These are phyloP conservation scores for Lasiurus borealis DNA, from an alignment of 2,113 vertebrate genomes.

Conservation along the genomic window DNA sequence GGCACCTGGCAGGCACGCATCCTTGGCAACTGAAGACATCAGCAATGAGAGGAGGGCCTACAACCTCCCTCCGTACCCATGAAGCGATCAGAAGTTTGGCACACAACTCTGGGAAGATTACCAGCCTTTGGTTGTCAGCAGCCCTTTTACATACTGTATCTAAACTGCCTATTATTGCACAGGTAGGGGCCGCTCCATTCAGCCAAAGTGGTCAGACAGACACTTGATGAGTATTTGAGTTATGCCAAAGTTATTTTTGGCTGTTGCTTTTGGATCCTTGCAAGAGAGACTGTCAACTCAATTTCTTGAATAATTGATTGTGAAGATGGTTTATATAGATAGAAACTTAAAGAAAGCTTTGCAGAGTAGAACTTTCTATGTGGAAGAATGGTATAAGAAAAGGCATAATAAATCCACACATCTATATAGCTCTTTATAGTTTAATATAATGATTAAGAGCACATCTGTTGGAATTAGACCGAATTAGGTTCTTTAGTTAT, in stretches of 20 bases:
- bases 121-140: not conserved
- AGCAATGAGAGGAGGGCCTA: not conserved
- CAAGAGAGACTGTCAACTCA: not conserved
- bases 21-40: not conserved
- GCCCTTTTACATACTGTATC: not conserved
- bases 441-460: slow-evolving; percentile 34
- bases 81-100: slow-evolving; percentile 3
- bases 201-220: not conserved
- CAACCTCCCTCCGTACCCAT: not conserved
- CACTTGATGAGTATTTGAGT: not conserved
- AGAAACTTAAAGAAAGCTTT: slow-evolving; percentile 28
- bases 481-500: slow-evolving; percentile 59
- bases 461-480: not conserved
- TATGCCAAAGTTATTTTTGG: not conserved
- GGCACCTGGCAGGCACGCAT: not conserved
- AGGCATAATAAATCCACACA: slow-evolving; percentile 40
- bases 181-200: not conserved
- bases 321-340: not conserved
- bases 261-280: slow-evolving; percentile 17
- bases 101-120: not conserved
- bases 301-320: slow-evolving; percentile 45
- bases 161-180: not conserved
- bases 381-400: slow-evolving; percentile 47
- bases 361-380: not conserved
- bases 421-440: slow-evolving; percentile 52